Evolutionary conservation across 2,113 vertebrate genomes (phyloP).

Genomic region (Odontophorus gujanensis): DNA sequence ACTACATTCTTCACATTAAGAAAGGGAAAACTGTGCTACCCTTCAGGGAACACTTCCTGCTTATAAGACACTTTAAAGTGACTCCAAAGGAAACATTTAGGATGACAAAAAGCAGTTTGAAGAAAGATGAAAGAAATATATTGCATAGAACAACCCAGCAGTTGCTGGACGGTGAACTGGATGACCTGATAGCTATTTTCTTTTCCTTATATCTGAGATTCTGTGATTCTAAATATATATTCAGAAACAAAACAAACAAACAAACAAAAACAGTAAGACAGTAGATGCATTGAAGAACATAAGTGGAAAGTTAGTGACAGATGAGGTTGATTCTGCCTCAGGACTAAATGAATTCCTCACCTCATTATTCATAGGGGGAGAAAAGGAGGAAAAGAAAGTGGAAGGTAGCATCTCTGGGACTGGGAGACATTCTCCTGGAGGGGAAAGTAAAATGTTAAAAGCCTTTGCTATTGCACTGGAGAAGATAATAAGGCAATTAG

Average conservation of each 20-base stretch:
- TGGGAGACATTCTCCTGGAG: slow-evolving; percentile 55
- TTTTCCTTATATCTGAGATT: slow-evolving; percentile 27
- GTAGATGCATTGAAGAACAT: slow-evolving; percentile 28
- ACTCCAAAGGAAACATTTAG: slow-evolving; percentile 34
- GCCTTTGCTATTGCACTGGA: slow-evolving; percentile 49
- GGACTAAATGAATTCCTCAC: slow-evolving; percentile 52
- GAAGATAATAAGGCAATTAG: slow-evolving; percentile 75
- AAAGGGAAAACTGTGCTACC: background rate
- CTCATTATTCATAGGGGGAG: slow-evolving; percentile 39
- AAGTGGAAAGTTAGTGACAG: slow-evolving; percentile 49
- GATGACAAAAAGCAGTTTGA: slow-evolving; percentile 14
- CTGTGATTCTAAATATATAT: slow-evolving; percentile 58
- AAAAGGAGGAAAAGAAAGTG: background rate
- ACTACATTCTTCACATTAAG: background rate
- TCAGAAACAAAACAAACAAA: background rate
- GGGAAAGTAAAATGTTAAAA: slow-evolving; percentile 73
- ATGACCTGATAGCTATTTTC: slow-evolving; percentile 33
- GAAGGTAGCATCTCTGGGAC: slow-evolving; percentile 18
- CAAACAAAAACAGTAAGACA: background rate
- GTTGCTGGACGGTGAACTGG: slow-evolving; percentile 24
- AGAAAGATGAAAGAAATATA: background rate
- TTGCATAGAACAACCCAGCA: background rate
- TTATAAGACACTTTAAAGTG: slow-evolving; percentile 2
- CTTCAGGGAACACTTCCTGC: background rate
- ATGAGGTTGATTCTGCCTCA: slow-evolving; percentile 59